phyloP scores from a whole-genome alignment of 2,888 invertebrate species.

The Rotaria macrura region DNA sequence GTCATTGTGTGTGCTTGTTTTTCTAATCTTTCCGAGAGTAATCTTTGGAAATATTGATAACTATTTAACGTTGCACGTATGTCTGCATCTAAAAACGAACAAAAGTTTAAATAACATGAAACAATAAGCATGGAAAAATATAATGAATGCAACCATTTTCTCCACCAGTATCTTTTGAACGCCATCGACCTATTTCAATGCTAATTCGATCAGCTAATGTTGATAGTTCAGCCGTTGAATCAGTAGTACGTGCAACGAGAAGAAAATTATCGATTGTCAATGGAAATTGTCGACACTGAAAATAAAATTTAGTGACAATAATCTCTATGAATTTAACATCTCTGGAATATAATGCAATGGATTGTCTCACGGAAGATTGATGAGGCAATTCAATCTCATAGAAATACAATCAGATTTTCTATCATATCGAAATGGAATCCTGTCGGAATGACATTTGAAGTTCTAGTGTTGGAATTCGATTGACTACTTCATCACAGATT shows the following conservation, averaged over 20 bases:
- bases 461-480: too few species aligned
- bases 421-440: too few species aligned
- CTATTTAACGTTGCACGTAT: constrained; percentile 22
- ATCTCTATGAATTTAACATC: too few species aligned
- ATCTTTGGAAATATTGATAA: not conserved
- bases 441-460: too few species aligned
- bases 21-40: not conserved
- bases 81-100: not conserved
- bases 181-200: constrained; percentile 63
- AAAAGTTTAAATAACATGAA: not conserved
- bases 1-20: not conserved
- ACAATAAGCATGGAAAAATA: not conserved
- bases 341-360: too few species aligned
- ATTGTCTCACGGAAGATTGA: too few species aligned
- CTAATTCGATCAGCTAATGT: constrained; percentile 62
- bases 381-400: too few species aligned
- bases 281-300: constrained; percentile 14
- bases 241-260: not conserved
- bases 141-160: constrained; percentile 56
- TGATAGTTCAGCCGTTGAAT: not conserved
- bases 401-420: too few species aligned
- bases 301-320: not conserved
- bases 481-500: too few species aligned
- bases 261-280: constrained; percentile 9
- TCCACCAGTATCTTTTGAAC: constrained; percentile 73